A percentile compares a stretch with the other conserved stretches of the same genome.
Evolutionary conservation across 1,140 invertebrate species (phyloP).

Genomic region (Anadara kagoshimensis): DNA sequence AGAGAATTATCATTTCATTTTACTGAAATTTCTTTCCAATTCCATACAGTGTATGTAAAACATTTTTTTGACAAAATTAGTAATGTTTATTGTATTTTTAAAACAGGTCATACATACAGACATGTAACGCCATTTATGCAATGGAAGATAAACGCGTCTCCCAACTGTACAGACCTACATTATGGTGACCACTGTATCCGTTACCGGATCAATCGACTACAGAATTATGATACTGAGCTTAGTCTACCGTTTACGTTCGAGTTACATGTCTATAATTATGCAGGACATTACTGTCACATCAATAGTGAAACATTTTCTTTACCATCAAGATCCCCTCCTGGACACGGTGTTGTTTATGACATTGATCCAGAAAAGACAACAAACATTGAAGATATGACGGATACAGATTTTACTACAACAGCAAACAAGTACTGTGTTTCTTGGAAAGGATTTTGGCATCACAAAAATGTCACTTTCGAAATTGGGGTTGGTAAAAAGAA

Average conservation of each 20-base stretch:
- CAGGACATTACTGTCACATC: constrained; percentile 33
- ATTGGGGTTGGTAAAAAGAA: constrained; percentile 22
- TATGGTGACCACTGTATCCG: constrained; percentile 9
- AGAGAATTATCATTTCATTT: no score
- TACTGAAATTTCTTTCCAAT: no score
- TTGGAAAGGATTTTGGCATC: constrained; percentile 40
- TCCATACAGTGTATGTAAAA: no score
- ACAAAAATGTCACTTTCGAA: constrained; percentile 11
- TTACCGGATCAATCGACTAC: constrained; percentile 20
- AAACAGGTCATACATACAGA: not conserved
- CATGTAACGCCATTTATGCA: constrained; percentile 1
- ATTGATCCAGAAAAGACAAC: not conserved
- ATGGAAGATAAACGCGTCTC: not conserved
- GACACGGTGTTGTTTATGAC: constrained; percentile 31
- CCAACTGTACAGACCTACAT: not conserved
- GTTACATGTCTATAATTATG: constrained; percentile 38
- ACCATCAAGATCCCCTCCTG: constrained; percentile 37
- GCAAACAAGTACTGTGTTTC: constrained; percentile 25
- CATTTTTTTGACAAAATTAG: no score
- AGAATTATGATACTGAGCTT: constrained; percentile 7
- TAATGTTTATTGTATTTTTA: no score
- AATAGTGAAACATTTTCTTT: constrained; percentile 22
- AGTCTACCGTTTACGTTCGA: constrained; percentile 25
- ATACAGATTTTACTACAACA: constrained; percentile 30
- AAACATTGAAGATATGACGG: not conserved